Evolutionary conservation across 2,888 invertebrate genomes (phyloP).

Genomic region (Piscicola geometra): DNA sequence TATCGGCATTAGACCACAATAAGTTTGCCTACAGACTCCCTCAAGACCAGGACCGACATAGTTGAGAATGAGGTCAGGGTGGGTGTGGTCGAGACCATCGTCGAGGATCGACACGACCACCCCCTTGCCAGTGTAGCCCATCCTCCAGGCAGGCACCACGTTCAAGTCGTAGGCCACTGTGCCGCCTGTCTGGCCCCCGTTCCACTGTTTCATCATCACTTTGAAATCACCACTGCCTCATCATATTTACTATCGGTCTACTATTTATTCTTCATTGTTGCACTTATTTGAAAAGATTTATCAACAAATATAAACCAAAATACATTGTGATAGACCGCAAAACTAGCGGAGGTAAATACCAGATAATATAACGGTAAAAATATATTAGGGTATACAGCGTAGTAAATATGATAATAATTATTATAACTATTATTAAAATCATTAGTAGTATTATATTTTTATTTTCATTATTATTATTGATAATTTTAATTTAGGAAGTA

Average conservation of each 20-base stretch:
- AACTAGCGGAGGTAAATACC: too few relatives aligned
- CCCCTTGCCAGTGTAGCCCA: conserved; percentile 54
- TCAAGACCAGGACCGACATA: conserved; percentile 57
- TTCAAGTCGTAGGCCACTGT: conserved; percentile 51
- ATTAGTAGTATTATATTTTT: not conserved
- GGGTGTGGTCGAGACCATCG: conserved; percentile 56
- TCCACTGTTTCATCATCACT: conserved; percentile 46
- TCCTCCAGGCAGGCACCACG: conserved; percentile 53
- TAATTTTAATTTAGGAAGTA: not conserved
- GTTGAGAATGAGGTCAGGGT: conserved; percentile 54
- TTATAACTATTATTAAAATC: too few relatives aligned
- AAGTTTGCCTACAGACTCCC: too few relatives aligned
- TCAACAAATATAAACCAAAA: not conserved
- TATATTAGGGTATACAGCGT: too few relatives aligned
- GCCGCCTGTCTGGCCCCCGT: conserved; percentile 51
- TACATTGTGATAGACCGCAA: not conserved
- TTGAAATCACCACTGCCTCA: not conserved
- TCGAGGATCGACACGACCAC: conserved; percentile 54
- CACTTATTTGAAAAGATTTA: not conserved
- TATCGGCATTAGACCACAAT: too few relatives aligned
- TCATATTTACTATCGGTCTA: not conserved
- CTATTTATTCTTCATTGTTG: not conserved
- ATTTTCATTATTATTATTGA: not conserved
- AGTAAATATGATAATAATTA: too few relatives aligned
- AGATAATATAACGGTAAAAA: too few relatives aligned